phyloP scores from a whole-genome alignment of 2,888 invertebrate genomes.

The Epinotia ramella region DNA sequence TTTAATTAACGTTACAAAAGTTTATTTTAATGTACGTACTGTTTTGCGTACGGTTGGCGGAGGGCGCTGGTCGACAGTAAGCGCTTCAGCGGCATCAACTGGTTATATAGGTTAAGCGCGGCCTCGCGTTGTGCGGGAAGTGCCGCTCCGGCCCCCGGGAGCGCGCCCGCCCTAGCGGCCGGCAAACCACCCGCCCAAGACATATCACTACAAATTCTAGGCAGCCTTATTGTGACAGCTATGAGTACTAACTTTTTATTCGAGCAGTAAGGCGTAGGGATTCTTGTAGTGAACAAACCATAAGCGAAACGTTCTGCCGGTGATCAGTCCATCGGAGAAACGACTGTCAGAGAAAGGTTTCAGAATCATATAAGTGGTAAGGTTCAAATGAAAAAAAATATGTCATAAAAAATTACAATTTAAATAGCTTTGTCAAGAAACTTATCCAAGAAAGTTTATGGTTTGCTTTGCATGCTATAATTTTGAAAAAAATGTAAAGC shows the following conservation, averaged over 20 bases:
- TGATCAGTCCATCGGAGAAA: too few relatives aligned
- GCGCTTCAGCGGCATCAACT: conserved; percentile 68
- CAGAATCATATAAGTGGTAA: too few relatives aligned
- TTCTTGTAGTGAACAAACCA: neutral
- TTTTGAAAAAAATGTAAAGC: too few relatives aligned
- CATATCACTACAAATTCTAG: neutral
- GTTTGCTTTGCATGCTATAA: too few relatives aligned
- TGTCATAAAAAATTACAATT: too few relatives aligned
- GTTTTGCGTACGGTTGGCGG: conserved; percentile 68
- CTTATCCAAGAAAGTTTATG: too few relatives aligned
- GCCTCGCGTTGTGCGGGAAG: conserved; percentile 73
- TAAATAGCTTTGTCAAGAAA: too few relatives aligned
- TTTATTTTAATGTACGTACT: conserved; percentile 72
- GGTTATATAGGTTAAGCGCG: conserved; percentile 79
- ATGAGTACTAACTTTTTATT: neutral
- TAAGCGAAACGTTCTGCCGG: too few relatives aligned
- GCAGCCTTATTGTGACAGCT: neutral
- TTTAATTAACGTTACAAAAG: conserved; percentile 53
- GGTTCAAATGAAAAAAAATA: too few relatives aligned
- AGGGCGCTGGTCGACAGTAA: conserved; percentile 76
- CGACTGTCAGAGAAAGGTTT: too few relatives aligned
- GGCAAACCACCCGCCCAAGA: conserved; percentile 12
- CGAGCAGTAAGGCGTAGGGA: neutral
- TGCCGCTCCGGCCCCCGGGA: conserved; percentile 45
- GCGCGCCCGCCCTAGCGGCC: conserved; percentile 16